Conservation (phyloP, 2,888 invertebrate species). For the Melieria omissa region DNA sequence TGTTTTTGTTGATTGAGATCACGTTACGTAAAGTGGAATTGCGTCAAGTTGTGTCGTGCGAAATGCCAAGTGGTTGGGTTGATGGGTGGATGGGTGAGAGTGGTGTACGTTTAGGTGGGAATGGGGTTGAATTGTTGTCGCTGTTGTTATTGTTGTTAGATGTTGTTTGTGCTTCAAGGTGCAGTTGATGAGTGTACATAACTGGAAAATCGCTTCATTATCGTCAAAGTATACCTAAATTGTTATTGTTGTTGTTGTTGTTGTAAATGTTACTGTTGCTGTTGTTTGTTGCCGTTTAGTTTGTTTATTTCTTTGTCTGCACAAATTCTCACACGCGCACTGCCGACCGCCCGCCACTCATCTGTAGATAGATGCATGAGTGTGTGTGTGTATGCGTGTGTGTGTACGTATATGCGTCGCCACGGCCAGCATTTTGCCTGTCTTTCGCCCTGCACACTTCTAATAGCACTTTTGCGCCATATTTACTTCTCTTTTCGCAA, state of each 20-base stretch:
- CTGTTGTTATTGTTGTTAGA: background rate
- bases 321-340: background rate
- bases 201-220: conserved; percentile 61
- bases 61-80: conserved; percentile 33
- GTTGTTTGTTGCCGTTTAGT: conserved; percentile 24
- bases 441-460: no score
- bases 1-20: conserved; percentile 56
- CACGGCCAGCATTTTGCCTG: no score
- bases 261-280: background rate
- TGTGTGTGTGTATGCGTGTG: background rate
- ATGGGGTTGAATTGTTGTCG: conserved; percentile 17
- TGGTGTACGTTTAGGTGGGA: conserved; percentile 12
- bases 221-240: conserved; percentile 39
- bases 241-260: conserved; percentile 12
- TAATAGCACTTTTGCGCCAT: no score
- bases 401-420: conserved; percentile 11
- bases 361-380: background rate
- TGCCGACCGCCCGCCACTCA: background rate
- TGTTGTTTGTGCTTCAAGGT: conserved; percentile 45
- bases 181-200: conserved; percentile 61
- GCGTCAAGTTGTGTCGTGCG: conserved; percentile 50
- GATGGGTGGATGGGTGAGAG: background rate
- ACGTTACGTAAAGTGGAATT: conserved; percentile 61
- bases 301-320: conserved; percentile 3
- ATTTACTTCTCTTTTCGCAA: no score